A percentile compares a stretch with the other conserved stretches of the same genome.
Evolutionary conservation across 2,113 vertebrate species (phyloP).

Genomic region (Herpetotheres cachinnans): DNA sequence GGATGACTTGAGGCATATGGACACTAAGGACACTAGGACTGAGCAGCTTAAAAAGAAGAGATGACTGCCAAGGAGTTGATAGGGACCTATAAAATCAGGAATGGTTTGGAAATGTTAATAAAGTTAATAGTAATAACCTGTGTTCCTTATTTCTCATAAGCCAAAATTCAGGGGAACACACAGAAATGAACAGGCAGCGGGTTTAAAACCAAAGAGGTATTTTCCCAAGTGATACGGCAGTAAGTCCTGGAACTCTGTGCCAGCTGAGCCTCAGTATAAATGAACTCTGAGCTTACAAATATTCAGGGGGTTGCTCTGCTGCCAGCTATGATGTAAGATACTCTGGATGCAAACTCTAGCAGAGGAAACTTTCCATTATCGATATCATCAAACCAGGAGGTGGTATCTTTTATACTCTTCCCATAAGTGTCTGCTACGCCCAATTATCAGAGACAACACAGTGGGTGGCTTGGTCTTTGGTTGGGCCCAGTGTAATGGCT

Average conservation of each 20-base stretch:
- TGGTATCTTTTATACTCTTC: neutral
- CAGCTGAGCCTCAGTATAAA: neutral
- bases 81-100: neutral
- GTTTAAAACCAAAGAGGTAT: neutral
- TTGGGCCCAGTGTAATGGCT: neutral
- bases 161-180: neutral
- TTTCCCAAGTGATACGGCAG: neutral
- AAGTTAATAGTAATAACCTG: neutral
- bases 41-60: neutral
- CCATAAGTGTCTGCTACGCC: neutral
- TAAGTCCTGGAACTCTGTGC: neutral
- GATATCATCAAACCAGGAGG: neutral
- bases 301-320: neutral
- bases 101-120: neutral
- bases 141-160: neutral
- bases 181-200: neutral
- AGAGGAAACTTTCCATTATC: neutral
- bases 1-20: neutral
- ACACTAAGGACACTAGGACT: neutral
- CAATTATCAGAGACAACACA: neutral
- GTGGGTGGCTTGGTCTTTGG: neutral
- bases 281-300: neutral
- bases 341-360: neutral
- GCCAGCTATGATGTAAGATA: neutral
- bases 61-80: rapidly evolving